Conservation (phyloP, 2,113 vertebrate genomes). For the Psephotus haematonotus region DNA sequence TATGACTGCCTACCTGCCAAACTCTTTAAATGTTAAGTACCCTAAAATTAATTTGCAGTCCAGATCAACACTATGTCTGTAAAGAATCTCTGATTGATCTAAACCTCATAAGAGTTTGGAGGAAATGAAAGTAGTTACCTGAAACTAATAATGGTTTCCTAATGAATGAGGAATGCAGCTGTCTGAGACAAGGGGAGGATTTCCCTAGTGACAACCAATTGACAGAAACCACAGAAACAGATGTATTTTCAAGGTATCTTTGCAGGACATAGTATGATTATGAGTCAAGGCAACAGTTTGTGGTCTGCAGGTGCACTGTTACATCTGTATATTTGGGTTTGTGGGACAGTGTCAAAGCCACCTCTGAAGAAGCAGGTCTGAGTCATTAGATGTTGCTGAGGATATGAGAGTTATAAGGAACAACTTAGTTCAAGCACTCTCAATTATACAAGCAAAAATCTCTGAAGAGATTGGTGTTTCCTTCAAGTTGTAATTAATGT, state of each 20-base stretch:
- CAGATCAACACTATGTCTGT: not conserved
- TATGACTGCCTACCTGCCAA: not conserved
- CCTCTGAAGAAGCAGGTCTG: not conserved
- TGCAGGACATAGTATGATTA: not conserved
- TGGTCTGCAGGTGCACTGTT: not conserved
- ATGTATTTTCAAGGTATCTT: not conserved
- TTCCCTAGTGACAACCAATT: not conserved
- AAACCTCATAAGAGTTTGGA: not conserved
- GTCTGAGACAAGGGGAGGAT: not conserved
- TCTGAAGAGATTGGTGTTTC: not conserved
- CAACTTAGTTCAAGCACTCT: not conserved
- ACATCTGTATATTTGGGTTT: not conserved
- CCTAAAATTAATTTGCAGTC: not conserved
- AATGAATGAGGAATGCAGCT: not conserved
- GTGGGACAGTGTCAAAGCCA: not conserved
- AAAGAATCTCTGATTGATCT: not conserved
- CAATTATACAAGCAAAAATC: conserved; percentile 7
- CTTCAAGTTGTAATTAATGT: not conserved
- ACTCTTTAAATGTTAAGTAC: not conserved
- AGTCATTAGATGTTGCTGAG: not conserved
- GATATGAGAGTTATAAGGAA: not conserved
- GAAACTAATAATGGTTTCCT: not conserved
- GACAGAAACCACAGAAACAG: not conserved
- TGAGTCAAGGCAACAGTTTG: not conserved
- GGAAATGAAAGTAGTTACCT: not conserved